These are phyloP conservation scores for Microplitis manilae DNA, from an alignment of 2,888 invertebrate genomes.

Conservation along the genomic window DNA sequence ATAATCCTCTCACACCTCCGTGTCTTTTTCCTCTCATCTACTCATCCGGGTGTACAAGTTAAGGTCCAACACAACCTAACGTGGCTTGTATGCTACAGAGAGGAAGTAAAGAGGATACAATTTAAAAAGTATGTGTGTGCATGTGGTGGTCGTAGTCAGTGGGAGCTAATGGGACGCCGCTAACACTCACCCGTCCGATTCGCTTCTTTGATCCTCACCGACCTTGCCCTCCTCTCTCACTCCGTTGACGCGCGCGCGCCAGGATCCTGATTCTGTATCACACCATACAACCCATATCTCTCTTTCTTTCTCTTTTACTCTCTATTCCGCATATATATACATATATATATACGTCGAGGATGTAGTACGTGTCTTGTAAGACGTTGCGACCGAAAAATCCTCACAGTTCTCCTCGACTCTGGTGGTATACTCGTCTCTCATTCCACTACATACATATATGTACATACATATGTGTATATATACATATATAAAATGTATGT, in stretches of 20 bases:
- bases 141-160: slow-evolving; percentile 58
- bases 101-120: not conserved
- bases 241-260: slow-evolving; percentile 9
- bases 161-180: slow-evolving; percentile 67
- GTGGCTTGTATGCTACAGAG: not conserved
- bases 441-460: slow-evolving; percentile 30
- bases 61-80: not conserved
- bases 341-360: not conserved
- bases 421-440: slow-evolving; percentile 30
- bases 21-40: slow-evolving; percentile 37
- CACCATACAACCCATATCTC: slow-evolving; percentile 30
- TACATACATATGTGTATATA: not conserved
- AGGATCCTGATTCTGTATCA: slow-evolving; percentile 17
- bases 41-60: slow-evolving; percentile 19
- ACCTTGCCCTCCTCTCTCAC: slow-evolving; percentile 61
- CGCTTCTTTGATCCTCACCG: slow-evolving; percentile 65
- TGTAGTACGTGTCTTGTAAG: slow-evolving; percentile 16
- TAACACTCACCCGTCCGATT: slow-evolving; percentile 54
- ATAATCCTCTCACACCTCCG: slow-evolving; percentile 33
- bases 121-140: slow-evolving; percentile 45
- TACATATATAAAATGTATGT: not conserved
- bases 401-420: slow-evolving; percentile 14
- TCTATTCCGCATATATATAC: not conserved
- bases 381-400: slow-evolving; percentile 19
- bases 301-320: slow-evolving; percentile 25